Base-by-base conservation (phyloP, 2,888 invertebrate genomes). In the Caenorhabditis drosophilae region DNA sequence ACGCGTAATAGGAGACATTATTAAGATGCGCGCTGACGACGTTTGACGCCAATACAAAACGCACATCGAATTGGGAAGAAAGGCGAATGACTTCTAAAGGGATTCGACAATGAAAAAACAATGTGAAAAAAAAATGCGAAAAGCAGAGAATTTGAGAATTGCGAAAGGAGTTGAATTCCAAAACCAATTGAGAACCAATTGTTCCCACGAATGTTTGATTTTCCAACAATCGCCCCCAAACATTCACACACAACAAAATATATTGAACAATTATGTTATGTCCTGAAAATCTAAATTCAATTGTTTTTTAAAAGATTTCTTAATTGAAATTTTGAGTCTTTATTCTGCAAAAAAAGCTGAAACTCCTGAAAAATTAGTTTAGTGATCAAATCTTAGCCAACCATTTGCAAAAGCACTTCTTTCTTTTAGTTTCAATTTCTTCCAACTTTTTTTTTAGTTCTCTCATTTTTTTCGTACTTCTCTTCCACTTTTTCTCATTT, bases 1-100 rank as follows among this genome's bases (percentile, higher is more conserved):
- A n/a, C n/a, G 36, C 49, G 63, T 63, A 63, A 63, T 57, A 63
- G 63, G 63, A 63, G 63, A 63, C 50, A 52, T 57, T 63, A 56
- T 63, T 63, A 63, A 61, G 61, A 61, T 55, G 61, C 51, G 61
- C 61, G 31, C 12, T 54, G n/a, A 54, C 48, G 50, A 38, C 54
- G 60, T 54, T 55, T 61, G 55, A 55, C 51, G 51, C 51, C 55
- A 22, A 49, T 35, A 25, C 36, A 34, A 52, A 45, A 51, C 50
- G 51, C 34, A 40, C 34, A 42, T 44, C 16, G 18, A 50, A 34
- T 34, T 40, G 45, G 41, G 20, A 45, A 25, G 38, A 50, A 50
- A 60, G 45, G 46, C 52, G 61, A 61, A 56, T 52, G 55, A 53
- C 63, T 25, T 36, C 48, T 25, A 53, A 18, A n/a, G 22, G 54